Evolutionary conservation across 2,888 invertebrate genomes (phyloP).

Genomic region (Euphydryas editha): DNA sequence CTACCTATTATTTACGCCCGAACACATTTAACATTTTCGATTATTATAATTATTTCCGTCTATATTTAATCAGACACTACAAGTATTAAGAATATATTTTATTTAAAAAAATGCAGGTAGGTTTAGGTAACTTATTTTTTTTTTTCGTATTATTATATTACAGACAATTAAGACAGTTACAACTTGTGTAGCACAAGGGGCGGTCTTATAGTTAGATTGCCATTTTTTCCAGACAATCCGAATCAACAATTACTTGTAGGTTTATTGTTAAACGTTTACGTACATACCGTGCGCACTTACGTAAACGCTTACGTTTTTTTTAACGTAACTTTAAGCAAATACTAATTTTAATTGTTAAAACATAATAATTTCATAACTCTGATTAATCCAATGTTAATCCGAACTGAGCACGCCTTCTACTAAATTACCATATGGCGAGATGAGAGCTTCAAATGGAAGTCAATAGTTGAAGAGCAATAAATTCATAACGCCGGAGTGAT

Average conservation of each 20-base stretch:
- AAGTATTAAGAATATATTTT: neutral
- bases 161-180: no score
- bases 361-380: neutral
- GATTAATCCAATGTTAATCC: slow-evolving; percentile 3
- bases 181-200: no score
- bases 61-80: slow-evolving; percentile 51
- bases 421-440: slow-evolving; percentile 31
- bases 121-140: no score
- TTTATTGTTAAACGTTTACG: neutral
- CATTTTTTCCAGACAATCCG: no score
- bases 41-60: slow-evolving; percentile 75
- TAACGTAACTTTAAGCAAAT: neutral
- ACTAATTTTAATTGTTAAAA: neutral
- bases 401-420: slow-evolving; percentile 8
- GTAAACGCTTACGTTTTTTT: neutral
- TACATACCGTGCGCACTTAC: neutral
- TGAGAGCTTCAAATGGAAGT: slow-evolving; percentile 42
- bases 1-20: slow-evolving; percentile 76
- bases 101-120: neutral
- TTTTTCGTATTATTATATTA: no score
- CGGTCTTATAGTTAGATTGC: no score
- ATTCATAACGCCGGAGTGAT: slow-evolving; percentile 70
- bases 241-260: neutral
- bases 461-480: slow-evolving; percentile 58
- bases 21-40: slow-evolving; percentile 76